Evolutionary conservation across 64 coral and sea anemone genomes (phyloP), one percentile per base, ranked within the genome.

Genomic region (Catalaphyllia jardinei): DNA sequence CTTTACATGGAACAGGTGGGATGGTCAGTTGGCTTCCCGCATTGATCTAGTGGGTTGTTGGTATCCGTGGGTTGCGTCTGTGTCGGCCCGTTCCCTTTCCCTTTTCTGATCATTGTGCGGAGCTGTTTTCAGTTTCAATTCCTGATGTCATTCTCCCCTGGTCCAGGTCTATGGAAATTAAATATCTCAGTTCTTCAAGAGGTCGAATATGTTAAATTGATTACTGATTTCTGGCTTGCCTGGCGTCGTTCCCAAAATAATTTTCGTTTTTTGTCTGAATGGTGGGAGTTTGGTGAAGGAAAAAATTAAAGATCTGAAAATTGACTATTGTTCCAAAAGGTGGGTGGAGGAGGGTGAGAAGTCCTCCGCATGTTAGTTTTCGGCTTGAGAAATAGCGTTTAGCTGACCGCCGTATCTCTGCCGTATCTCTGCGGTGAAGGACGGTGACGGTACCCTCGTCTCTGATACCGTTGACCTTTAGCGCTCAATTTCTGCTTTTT

Each of bases 211-310:
- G n/a, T 39, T 1, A 31, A 74, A 7, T 27, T 76, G 16, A 46
- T 94, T 49, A 42, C 65, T 6, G 5, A 22, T 2, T 86, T 90
- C 63, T 90, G 79, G 80, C 12, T 25, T 18, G 60, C 13, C 29
- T 94, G 93, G 93, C 38, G 22, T 2, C 20, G 39, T 4, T 29
- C 67, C 15, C 24, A 29, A 18, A 12, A 49, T 19, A 4, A n/a
- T 29, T 94, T 78, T 54, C 11, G 28, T 10, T 71, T 60, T 10
- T 39, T 86, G 6, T n/a, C 80, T 18, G 77, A 85, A 10, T 94
- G 92, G 80, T 94, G 92, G 92, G 87, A 94, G 0, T 28, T 51
- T n/a, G 80, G 92, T 8, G n/a, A n/a, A n/a, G n/a, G n/a, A n/a
- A 94, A 94, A 20, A 4, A 12, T 90, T 0, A 86, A 90, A 31